phyloP scores from a whole-genome alignment of 2,888 invertebrate genomes.

The Polymixis flavicincta region DNA sequence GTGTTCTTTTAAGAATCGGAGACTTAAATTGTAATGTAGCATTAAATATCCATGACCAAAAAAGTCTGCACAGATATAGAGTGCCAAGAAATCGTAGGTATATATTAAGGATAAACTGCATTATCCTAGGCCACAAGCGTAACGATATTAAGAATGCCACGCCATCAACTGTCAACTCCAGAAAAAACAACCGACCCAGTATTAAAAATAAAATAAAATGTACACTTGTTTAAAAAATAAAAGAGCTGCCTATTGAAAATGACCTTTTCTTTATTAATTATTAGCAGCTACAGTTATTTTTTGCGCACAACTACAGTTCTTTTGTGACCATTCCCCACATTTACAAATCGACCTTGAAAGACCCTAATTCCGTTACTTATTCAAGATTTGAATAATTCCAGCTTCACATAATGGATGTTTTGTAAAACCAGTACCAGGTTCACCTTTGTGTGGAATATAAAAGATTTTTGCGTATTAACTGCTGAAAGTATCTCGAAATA shows the following conservation, averaged over 20 bases:
- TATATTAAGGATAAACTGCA: neutral
- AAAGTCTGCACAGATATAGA: neutral
- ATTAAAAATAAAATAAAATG: constrained; percentile 35
- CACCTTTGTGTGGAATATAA: constrained; percentile 4
- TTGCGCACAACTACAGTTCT: neutral
- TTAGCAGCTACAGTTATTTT: constrained; percentile 3
- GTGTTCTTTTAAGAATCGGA: neutral
- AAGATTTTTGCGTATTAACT: constrained; percentile 7
- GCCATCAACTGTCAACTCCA: neutral
- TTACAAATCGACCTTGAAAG: constrained; percentile 35
- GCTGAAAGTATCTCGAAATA: constrained; percentile 3
- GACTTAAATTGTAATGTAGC: neutral
- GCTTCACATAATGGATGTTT: constrained; percentile 13
- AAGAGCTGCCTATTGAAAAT: constrained; percentile 33
- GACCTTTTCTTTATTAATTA: constrained; percentile 40
- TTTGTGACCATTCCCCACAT: constrained; percentile 20
- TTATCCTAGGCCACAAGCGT: neutral
- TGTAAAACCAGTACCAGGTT: constrained; percentile 21
- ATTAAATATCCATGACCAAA: constrained; percentile 4
- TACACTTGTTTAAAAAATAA: constrained; percentile 40
- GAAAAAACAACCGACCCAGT: constrained; percentile 17
- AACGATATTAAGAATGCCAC: neutral
- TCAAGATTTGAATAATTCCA: constrained; percentile 27
- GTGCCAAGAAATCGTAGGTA: neutral
- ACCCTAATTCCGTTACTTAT: constrained; percentile 55